A percentile compares a stretch with the other conserved stretches of the same genome.
These are phyloP conservation scores for Hirundichthys speculiger DNA, from an alignment of 2,113 vertebrate genomes.

Conservation along the genomic window DNA sequence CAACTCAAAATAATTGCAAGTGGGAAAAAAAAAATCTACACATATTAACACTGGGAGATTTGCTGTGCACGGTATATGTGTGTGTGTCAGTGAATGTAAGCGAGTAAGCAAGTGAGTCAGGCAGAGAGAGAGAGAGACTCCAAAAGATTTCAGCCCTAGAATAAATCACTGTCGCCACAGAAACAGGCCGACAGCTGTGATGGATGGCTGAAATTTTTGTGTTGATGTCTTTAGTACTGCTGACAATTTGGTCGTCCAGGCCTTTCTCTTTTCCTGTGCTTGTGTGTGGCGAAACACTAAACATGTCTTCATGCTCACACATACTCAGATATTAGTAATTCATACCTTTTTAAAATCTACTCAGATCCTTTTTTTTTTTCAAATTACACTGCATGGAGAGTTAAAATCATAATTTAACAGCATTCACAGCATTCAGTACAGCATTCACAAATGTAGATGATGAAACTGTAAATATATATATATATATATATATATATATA, in stretches of 20 bases:
- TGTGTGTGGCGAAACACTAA: conserved; percentile 64
- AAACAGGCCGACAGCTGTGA: conserved; percentile 82
- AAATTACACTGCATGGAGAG: background rate
- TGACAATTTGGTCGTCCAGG: conserved; percentile 83
- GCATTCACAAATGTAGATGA: too few species aligned
- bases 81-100: conserved; percentile 36
- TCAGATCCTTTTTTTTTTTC: background rate
- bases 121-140: conserved; percentile 55
- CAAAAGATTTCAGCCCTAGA: conserved; percentile 80
- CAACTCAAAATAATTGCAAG: conserved; percentile 54
- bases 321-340: conserved; percentile 18
- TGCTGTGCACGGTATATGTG: conserved; percentile 35
- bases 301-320: conserved; percentile 61
- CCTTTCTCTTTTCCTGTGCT: conserved; percentile 69
- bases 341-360: conserved; percentile 7
- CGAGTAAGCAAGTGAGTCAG: conserved; percentile 34
- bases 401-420: too few species aligned
- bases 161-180: conserved; percentile 86
- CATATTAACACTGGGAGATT: conserved; percentile 55
- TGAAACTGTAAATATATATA: too few species aligned
- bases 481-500: too few species aligned
- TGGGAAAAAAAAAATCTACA: conserved; percentile 47
- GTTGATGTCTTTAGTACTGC: conserved; percentile 86
- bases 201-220: conserved; percentile 84
- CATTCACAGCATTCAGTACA: too few species aligned